These are phyloP conservation scores for Adelges cooleyi DNA, from an alignment of 1,140 invertebrate species.

Conservation along the genomic window DNA sequence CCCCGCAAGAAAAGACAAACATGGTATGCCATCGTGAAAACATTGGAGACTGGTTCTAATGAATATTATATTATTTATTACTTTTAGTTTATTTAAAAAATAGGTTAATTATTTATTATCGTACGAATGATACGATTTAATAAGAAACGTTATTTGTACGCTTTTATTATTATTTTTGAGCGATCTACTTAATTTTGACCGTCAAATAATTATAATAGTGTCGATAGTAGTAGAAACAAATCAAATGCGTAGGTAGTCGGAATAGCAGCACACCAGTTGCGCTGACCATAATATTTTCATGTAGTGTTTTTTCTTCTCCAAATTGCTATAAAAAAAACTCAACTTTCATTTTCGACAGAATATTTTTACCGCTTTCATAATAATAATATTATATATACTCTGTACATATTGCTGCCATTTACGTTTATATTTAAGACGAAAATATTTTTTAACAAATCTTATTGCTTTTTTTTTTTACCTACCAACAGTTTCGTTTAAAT, in stretches of 20 bases:
- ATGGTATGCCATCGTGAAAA: slow-evolving; percentile 28
- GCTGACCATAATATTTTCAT: not conserved
- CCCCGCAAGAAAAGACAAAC: slow-evolving; percentile 13
- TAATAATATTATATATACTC: not conserved
- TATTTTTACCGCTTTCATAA: not conserved
- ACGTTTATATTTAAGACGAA: not conserved
- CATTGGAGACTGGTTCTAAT: slow-evolving; percentile 29
- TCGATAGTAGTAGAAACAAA: no score
- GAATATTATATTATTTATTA: slow-evolving; percentile 28
- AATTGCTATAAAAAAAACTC: not conserved
- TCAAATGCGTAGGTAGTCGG: no score
- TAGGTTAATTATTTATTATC: slow-evolving; percentile 26
- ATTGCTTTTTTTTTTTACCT: no score
- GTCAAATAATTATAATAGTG: no score
- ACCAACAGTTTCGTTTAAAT: not conserved
- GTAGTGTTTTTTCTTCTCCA: not conserved
- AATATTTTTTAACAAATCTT: not conserved
- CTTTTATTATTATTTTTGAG: not conserved
- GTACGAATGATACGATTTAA: not conserved
- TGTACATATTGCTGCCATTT: slow-evolving; percentile 5
- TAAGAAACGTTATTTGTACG: not conserved
- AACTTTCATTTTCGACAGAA: not conserved
- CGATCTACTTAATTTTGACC: not conserved
- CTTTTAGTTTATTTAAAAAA: slow-evolving; percentile 19
- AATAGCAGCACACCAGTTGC: not conserved